Evolutionary conservation across 2,797 vertebrate species (phyloP), one percentile per base, ranked within the genome.

Genomic region (Tapirus indicus): DNA sequence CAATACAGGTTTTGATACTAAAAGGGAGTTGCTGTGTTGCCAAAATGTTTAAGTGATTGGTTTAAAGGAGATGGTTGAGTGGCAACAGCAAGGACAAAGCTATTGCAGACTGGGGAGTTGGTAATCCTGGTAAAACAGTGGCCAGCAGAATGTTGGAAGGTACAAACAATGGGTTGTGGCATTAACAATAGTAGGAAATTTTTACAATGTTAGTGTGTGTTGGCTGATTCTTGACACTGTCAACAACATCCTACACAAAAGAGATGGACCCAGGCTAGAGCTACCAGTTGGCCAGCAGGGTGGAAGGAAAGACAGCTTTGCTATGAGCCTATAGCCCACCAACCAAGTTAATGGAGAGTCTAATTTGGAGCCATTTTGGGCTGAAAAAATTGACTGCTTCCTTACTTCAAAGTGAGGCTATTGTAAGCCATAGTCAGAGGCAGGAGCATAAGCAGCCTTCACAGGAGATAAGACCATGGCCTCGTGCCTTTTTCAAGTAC

Each of bases 201-300:
- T 96, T 69, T 77, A 71, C 41, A 68, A 14, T 12, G 18, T 52
- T 44, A 20, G 14, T 62, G 8, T 66, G 29, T 79, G 38, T 78
- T 72, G 72, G n/a, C 72, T 74, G 58, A 68, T 92, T 95, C 83
- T 87, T 64, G 41, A 69, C 69, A 38, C 58, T 49, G 68, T 85
- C 54, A 44, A 72, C 56, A 93, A 91, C 84, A 77, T 25, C 25
- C 35, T 72, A 89, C 75, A 32, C 54, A 21, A 58, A 47, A 96
- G 44, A 94, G 88, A 72, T 11, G 20, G 54, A 18, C 21, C 32
- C 56, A 14, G 79, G 32, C 38, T 41, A 52, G 29, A 62, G 11
- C 17, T 10, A 80, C n/a, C 11, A 69, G 10, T 49, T 32, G 85
- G 62, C 41, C 41, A 44, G 41, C 29, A 60, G 41, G n/a, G 35